Percentiles rank a stretch among this genome's conserved stretches.
phyloP scores from a whole-genome alignment of 2,113 vertebrate genomes.

The Bujurquina vittata region DNA sequence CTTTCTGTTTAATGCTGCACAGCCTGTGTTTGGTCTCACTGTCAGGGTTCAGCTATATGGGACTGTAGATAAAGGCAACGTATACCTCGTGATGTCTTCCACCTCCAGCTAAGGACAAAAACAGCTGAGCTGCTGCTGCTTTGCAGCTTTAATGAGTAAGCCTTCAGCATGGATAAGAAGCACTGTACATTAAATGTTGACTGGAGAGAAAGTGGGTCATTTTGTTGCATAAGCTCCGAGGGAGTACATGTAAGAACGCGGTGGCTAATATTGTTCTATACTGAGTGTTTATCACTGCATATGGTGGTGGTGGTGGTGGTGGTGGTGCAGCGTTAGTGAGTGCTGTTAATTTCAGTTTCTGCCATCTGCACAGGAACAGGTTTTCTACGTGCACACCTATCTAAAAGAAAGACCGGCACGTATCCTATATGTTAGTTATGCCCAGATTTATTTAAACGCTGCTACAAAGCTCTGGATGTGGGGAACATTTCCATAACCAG shows the following conservation, averaged over 20 bases:
- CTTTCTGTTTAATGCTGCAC: neutral
- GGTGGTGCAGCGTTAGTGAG: neutral
- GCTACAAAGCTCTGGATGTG: constrained; percentile 25
- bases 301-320: neutral
- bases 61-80: constrained; percentile 42
- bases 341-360: neutral
- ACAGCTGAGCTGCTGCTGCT: neutral
- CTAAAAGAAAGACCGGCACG: neutral
- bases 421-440: constrained; percentile 41
- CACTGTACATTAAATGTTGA: constrained; percentile 3
- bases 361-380: constrained; percentile 7
- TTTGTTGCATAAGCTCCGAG: constrained; percentile 6
- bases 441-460: constrained; percentile 40
- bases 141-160: constrained; percentile 52
- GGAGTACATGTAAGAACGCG: constrained; percentile 24
- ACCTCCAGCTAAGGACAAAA: constrained; percentile 44
- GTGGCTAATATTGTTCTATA: constrained; percentile 8
- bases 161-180: constrained; percentile 21
- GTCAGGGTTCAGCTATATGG: constrained; percentile 18
- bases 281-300: neutral
- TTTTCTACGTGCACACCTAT: neutral
- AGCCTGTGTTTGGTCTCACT: neutral
- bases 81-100: constrained; percentile 22
- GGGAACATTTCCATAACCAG: constrained; percentile 29
- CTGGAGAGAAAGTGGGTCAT: constrained; percentile 39